phyloP scores from a whole-genome alignment of 2,113 vertebrate genomes.

The Neogale vison region DNA sequence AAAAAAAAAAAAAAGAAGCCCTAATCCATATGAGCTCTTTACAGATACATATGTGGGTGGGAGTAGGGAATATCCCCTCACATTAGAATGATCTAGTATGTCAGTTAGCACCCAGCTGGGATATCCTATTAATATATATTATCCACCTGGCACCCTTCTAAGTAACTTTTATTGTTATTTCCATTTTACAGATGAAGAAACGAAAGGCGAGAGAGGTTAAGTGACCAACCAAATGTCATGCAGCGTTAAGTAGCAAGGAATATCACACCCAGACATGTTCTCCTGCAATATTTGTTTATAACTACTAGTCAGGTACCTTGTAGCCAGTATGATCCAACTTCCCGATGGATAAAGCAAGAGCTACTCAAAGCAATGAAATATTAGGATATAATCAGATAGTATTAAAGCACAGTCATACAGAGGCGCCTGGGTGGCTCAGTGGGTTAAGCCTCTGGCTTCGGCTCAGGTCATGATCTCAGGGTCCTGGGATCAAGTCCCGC shows the following conservation, averaged over 20 bases:
- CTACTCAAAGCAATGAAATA: slow-evolving; percentile 72
- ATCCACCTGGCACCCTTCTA: not conserved
- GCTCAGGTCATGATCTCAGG: no score
- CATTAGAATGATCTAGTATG: not conserved
- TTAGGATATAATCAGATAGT: slow-evolving; percentile 76
- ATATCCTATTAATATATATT: not conserved
- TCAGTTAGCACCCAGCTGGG: not conserved
- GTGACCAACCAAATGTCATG: not conserved
- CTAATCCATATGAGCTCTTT: not conserved
- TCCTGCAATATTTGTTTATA: not conserved
- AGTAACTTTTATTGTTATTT: not conserved
- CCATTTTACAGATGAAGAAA: not conserved
- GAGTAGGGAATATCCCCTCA: not conserved
- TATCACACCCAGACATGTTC: not conserved
- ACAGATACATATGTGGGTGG: not conserved
- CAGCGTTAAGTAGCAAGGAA: not conserved
- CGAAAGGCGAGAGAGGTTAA: not conserved
- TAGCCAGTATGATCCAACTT: not conserved
- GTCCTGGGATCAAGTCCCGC: no score
- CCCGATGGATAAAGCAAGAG: slow-evolving; percentile 45
- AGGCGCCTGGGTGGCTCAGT: no score
- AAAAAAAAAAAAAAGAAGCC: no score
- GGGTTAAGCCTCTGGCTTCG: no score
- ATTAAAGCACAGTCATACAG: slow-evolving; percentile 63
- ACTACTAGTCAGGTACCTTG: not conserved